Evolutionary conservation across 2,888 invertebrate genomes (phyloP), one percentile per base, ranked within the genome.

Genomic region (Ametastegia equiseti): DNA sequence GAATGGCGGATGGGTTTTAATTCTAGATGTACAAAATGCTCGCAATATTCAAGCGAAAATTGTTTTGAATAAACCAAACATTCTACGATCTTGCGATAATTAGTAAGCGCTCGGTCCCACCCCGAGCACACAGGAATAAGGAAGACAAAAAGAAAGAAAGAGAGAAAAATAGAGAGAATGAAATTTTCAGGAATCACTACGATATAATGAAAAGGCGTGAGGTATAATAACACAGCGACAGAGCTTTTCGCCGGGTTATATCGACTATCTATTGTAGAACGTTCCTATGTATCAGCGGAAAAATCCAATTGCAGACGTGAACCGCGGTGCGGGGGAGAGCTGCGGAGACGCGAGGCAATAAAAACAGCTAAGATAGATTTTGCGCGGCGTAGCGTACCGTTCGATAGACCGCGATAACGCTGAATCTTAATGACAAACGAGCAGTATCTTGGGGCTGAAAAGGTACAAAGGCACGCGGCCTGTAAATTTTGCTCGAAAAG

Each of bases 371-470:
- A 45, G 65, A 39, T 67, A 39, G 39, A 67, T 67, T 71, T 47
- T 30, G 19, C n/a, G n/a, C n/a, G n/a, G n/a, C n/a, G 75, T 54
- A 33, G 75, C 54, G 33, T 75, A 71, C 54, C 19, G 30, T 54
- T 75, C 75, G 75, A 75, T 75, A 75, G 54, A 33, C 78, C 78
- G 42, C 78, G 78, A 78, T 78, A 78, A 78, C 36, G 60, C 45
- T 63, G 78, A 78, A 78, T 78, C 78, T 78, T 78, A 78, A 78
- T 78, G 78, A 78, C 60, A 78, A 78, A 60, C 63, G 78, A 57
- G 78, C 78, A 45, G 78, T 57, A 63, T 78, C 63, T 78, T 57
- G 60, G 78, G 78, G 42, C 30, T 54, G 60, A 78, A 63, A 78
- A 78, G 42, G 78, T 78, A 63, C 57, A 78, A 78, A 60, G 60